Percentiles rank a stretch among this genome's conserved stretches.
phyloP scores from a whole-genome alignment of 2,113 vertebrate species.

The Pelmatolapia mariae region DNA sequence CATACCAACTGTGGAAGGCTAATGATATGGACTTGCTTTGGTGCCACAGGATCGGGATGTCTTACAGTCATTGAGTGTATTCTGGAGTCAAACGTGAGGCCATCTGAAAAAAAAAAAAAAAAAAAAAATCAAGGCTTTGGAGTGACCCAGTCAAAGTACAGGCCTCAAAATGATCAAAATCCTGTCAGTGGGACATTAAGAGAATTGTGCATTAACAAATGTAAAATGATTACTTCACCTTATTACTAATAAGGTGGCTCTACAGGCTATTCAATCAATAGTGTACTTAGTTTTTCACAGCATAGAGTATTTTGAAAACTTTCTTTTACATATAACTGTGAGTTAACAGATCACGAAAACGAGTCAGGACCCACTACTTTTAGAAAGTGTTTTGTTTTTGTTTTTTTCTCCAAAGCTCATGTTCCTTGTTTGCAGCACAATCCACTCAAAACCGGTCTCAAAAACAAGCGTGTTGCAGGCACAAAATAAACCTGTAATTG shows the following conservation, averaged over 20 bases:
- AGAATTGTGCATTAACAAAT: background rate
- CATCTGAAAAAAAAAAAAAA: background rate
- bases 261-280: background rate
- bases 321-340: background rate
- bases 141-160: background rate
- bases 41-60: background rate
- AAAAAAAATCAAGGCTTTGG: background rate
- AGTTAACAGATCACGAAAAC: background rate
- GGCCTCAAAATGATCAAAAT: background rate
- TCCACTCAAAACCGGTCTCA: background rate
- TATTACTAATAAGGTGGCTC: background rate
- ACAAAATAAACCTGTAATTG: background rate
- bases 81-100: background rate
- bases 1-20: background rate
- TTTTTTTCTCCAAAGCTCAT: background rate
- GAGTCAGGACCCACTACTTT: background rate
- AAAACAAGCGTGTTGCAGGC: background rate
- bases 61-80: background rate
- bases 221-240: background rate
- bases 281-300: background rate
- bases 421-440: background rate
- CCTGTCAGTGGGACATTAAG: background rate
- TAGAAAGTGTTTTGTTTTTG: background rate
- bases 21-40: background rate
- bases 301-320: background rate